A percentile compares a stretch with the other conserved stretches of the same genome.
Conservation (phyloP, 1,140 invertebrate genomes). For the Diabrotica virgifera region DNA sequence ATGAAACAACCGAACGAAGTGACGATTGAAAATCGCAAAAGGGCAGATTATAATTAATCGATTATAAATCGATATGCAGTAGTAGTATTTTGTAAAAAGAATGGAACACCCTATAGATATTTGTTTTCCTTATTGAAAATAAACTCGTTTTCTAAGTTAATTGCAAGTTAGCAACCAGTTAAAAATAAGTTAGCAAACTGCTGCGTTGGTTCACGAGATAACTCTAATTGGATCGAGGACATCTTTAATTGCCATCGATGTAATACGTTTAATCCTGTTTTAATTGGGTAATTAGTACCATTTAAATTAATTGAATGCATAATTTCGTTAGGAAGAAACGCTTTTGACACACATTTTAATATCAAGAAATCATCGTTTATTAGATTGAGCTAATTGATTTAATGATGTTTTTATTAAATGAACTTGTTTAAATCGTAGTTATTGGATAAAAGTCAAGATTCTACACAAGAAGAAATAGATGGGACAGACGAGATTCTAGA, state of each 20-base stretch:
- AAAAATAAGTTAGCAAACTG: not conserved
- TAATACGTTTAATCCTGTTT: conserved; percentile 14
- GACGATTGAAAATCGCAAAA: not conserved
- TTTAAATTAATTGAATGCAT: conserved; percentile 14
- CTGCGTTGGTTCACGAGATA: conserved; percentile 8
- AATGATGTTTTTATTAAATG: not conserved
- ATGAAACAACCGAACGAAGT: too few relatives aligned
- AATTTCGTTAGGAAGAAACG: conserved; percentile 14
- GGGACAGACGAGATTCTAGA: not conserved
- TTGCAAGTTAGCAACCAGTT: not conserved
- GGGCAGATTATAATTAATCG: not conserved
- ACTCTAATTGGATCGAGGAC: conserved; percentile 21
- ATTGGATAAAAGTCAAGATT: not conserved
- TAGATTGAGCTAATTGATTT: not conserved
- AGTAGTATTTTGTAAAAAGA: not conserved
- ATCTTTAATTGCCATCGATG: conserved; percentile 6
- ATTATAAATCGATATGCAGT: too few relatives aligned
- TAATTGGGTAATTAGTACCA: conserved; percentile 16
- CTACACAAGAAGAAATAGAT: not conserved
- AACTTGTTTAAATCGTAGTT: not conserved
- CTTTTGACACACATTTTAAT: conserved; percentile 11
- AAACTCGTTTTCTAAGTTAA: not conserved
- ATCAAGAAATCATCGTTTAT: conserved; percentile 5
- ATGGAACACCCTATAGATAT: not conserved
- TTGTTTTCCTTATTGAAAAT: not conserved